Evolutionary conservation across 2,888 invertebrate genomes (phyloP), one percentile per base, ranked within the genome.

Genomic region (Eupeodes latifasciatus): DNA sequence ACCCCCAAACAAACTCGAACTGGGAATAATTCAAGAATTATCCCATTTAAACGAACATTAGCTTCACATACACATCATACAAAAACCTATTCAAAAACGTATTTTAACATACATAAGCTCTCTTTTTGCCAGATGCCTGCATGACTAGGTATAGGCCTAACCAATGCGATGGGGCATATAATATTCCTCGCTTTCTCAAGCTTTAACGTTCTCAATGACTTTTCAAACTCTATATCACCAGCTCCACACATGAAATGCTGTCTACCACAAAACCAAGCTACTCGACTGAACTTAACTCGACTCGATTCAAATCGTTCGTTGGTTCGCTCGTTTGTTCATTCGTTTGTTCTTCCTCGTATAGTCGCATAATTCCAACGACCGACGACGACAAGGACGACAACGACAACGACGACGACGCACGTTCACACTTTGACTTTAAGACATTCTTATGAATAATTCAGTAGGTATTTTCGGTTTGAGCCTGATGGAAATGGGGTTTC

Each of bases 371-470:
- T 85, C 81, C 81, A 77, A 81, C 40, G 40, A 40, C 27, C 40
- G 40, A 40, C 40, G 40, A 40, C 71, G 78, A 27, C 27, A 27
- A 27, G 27, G 27, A 27, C 27, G 27, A 2, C 27, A 3, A 27
- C 27, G 40, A 40, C 40, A 6, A 40, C 40, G 40, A 40, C 71
- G n/a, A n/a, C n/a, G n/a, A n/a, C n/a, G n/a, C n/a, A n/a, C n/a
- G 78, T 85, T 88, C 85, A 88, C 88, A 88, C 88, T 88, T 88
- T 88, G 88, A 88, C 84, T 88, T 88, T 78, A 88, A 88, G 88
- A 85, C 81, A 84, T 88, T 85, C 88, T 69, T 78, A 88, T 88
- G 88, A 88, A 88, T 88, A 85, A 88, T 88, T 88, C 88, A 88
- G 77, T 69, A 81, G 84, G 81, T 71, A 72, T 72, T 78, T 64